Percentiles rank a stretch among this genome's conserved stretches.
Evolutionary conservation across 2,113 vertebrate genomes (phyloP).

Genomic region (Cryptoleucopteryx plumbea): DNA sequence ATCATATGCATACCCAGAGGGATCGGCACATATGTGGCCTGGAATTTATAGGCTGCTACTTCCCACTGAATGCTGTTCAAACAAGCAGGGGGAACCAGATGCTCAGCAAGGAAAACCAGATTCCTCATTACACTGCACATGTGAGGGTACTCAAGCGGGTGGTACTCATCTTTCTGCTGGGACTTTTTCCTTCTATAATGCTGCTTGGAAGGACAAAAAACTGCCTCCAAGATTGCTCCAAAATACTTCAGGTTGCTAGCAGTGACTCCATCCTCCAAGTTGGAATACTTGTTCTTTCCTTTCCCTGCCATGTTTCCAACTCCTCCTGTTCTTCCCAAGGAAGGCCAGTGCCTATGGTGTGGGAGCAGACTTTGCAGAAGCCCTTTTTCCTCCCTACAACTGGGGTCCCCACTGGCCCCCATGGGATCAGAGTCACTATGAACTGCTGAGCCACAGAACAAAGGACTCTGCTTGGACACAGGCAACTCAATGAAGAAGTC

Average conservation of each 20-base stretch:
- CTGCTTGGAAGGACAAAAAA: not conserved
- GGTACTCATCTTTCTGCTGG: not conserved
- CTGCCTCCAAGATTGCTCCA: not conserved
- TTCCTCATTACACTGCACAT: not conserved
- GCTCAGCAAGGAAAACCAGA: not conserved
- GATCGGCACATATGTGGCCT: not conserved
- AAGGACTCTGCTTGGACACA: not conserved
- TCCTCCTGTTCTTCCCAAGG: not conserved
- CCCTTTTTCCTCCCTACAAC: not conserved
- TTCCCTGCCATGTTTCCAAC: not conserved
- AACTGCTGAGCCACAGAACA: not conserved
- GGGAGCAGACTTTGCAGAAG: not conserved
- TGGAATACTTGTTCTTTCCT: not conserved
- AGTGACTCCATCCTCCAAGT: not conserved
- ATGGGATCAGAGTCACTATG: not conserved
- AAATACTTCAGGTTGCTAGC: not conserved
- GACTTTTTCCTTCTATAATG: not conserved
- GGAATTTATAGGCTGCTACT: not conserved
- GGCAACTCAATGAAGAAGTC: not conserved
- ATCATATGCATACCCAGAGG: not conserved
- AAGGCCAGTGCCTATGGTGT: rapidly evolving
- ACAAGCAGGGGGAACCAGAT: not conserved
- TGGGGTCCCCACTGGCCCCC: rapidly evolving
- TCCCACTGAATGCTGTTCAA: not conserved
- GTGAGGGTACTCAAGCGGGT: not conserved